Evolutionary conservation across 2,113 vertebrate genomes (phyloP).

Genomic region (Pollachius pollachius): DNA sequence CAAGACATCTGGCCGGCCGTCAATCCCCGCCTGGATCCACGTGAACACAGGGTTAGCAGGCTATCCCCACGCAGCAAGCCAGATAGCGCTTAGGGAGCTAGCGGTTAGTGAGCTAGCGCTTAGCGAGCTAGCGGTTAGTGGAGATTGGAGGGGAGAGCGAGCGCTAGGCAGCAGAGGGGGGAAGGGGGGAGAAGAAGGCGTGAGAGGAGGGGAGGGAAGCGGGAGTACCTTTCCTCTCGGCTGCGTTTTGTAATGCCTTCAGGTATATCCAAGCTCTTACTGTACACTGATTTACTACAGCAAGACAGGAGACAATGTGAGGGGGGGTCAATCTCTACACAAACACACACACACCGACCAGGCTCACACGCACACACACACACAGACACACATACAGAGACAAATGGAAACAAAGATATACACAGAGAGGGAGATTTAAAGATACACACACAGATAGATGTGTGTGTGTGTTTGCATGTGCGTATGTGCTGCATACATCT

Average conservation of each 20-base stretch:
- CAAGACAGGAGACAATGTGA: conserved; percentile 85
- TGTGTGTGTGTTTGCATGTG: conserved; percentile 16
- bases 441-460: too few relatives aligned
- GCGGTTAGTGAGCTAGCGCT: background rate
- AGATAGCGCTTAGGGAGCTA: background rate
- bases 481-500: too few relatives aligned
- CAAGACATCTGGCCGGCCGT: too few relatives aligned
- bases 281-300: conserved; percentile 97
- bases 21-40: too few relatives aligned
- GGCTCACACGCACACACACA: too few relatives aligned
- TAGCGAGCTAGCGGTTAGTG: background rate
- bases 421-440: too few relatives aligned
- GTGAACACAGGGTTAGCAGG: background rate
- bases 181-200: conserved; percentile 9
- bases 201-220: conserved; percentile 64
- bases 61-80: background rate
- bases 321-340: conserved; percentile 65
- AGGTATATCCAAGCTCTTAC: conserved; percentile 99
- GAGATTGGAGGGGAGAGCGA: background rate
- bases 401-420: too few relatives aligned
- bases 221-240: conserved; percentile 94
- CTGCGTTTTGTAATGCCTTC: conserved; percentile 91
- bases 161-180: background rate
- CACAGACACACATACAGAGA: too few relatives aligned
- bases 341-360: too few relatives aligned